Evolutionary conservation across 2,113 vertebrate species (phyloP), one percentile per base, ranked within the genome.

Genomic region (Clarias magur): DNA sequence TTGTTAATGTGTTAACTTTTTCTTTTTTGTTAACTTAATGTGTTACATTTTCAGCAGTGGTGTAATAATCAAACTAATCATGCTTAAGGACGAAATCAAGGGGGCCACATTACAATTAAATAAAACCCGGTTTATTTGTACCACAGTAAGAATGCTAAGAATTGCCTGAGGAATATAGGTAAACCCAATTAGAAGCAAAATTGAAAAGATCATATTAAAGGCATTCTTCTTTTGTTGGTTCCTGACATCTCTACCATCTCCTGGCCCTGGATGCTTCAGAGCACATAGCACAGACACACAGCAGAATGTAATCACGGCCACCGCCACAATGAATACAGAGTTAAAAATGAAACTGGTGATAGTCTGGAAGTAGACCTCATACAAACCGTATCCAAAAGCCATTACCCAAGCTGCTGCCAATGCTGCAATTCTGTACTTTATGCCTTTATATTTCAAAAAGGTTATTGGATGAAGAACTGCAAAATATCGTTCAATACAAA

Each of bases 401-500:
- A 82, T 25, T 1, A 85, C 2, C 85, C 72, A 88, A 78, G 60
- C 53, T 3, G 3, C 8, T 27, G 2, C 27, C 54, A 9, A 54
- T 54, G 57, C 8, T 48, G 54, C 67, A 76, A 73, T 81, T 72
- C 85, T 90, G 19, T 75, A 82, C 19, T 84, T 70, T 3, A 88
- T 53, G 19, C 34, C 17, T 72, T 86, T 90, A 72, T 85, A 86
- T 63, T 25, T 88, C 12, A 86, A 21, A 16, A 90, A 90, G 8
- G 0, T 68, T 25, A 88, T 2, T 23, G 87, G 81, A 38, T 84
- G 38, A 30, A 81, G 15, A n/a, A 90, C 87, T 25, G 87, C 82
- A 27, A 88, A 25, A 23, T 88, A 86, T 16, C 68, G 87, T 78
- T 90, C 87, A 34, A 84, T 12, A 57, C 84, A 86, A 68, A 88